Conservation (phyloP, 2,888 invertebrate species). For the Agrochola macilenta region DNA sequence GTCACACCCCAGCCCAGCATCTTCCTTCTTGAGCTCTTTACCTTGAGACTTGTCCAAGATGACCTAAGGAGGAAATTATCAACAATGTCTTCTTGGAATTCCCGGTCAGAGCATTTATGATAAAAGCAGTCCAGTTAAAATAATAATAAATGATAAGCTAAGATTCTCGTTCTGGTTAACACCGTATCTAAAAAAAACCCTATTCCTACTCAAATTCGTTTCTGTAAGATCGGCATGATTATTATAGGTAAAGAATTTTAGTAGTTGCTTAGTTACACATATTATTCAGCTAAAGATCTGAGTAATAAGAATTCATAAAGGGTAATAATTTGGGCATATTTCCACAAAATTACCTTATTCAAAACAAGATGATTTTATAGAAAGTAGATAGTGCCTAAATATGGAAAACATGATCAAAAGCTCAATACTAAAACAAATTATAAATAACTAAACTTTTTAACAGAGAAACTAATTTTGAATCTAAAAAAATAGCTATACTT, state of each 20-base stretch:
- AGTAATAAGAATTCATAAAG: neutral
- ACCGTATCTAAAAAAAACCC: neutral
- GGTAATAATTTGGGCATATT: neutral
- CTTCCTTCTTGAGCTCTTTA: neutral
- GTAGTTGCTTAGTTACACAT: neutral
- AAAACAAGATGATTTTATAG: neutral
- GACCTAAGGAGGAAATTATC: constrained; percentile 16
- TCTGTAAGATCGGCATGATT: neutral
- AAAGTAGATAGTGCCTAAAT: neutral
- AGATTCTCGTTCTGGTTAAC: neutral
- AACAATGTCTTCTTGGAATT: constrained; percentile 18
- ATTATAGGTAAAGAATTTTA: neutral
- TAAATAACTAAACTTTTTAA: neutral
- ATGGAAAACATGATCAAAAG: neutral
- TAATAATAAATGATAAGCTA: neutral
- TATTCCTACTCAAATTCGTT: neutral
- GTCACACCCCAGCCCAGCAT: no score
- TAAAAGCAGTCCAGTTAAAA: constrained; percentile 3
- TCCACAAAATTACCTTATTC: neutral
- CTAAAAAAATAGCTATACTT: constrained; percentile 36
- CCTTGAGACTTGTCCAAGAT: constrained; percentile 14
- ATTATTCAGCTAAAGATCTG: neutral
- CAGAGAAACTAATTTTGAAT: constrained; percentile 3
- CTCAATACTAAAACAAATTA: neutral
- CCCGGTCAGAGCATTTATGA: constrained; percentile 7